phyloP scores from a whole-genome alignment of 2,113 vertebrate species.

The Podiceps cristatus region DNA sequence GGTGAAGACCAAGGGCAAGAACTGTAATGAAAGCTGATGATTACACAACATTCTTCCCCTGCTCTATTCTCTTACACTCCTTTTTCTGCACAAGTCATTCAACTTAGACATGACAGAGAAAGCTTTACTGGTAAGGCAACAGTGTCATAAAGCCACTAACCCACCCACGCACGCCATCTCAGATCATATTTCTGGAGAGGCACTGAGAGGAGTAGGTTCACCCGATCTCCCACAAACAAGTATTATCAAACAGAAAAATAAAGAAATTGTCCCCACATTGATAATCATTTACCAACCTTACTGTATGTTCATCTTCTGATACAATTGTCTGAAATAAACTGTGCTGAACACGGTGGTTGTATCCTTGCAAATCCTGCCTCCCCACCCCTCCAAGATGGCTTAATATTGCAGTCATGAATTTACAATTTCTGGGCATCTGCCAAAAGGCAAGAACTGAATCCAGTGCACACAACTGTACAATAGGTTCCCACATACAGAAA shows the following conservation, averaged over 20 bases:
- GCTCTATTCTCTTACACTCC: not conserved
- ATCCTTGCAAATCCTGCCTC: not conserved
- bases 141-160: not conserved
- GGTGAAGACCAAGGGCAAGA: not conserved
- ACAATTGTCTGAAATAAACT: conserved; percentile 62
- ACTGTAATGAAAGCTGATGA: not conserved
- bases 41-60: not conserved
- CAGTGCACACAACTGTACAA: conserved; percentile 82
- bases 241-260: not conserved
- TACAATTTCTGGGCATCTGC: conserved; percentile 65
- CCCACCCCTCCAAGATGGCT: conserved; percentile 51
- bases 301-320: conserved; percentile 53
- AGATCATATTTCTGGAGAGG: not conserved
- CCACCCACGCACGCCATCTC: accelerated
- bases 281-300: conserved; percentile 60
- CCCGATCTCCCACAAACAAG: not conserved
- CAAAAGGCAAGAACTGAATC: conserved; percentile 74
- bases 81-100: not conserved
- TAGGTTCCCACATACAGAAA: conserved; percentile 76
- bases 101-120: not conserved
- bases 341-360: not conserved
- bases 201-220: not conserved
- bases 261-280: not conserved
- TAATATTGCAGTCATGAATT: conserved; percentile 62
- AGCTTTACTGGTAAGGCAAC: not conserved